A percentile compares a stretch with the other conserved stretches of the same genome.
phyloP scores from a whole-genome alignment of 2,888 invertebrate genomes.

The Acanthoscelides obtectus region DNA sequence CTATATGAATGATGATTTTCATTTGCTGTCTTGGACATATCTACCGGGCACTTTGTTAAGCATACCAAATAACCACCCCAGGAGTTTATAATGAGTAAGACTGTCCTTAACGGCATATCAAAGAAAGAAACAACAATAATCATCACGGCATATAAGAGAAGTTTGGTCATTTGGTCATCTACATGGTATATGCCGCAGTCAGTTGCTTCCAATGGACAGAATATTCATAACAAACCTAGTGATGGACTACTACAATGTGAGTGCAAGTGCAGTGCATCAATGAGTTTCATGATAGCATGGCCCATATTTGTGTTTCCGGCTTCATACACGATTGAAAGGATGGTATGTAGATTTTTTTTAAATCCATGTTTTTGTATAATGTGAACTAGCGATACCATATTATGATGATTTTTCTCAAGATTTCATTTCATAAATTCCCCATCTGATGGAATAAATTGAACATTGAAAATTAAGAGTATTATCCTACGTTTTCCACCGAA shows the following conservation, averaged over 20 bases:
- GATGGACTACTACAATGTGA: constrained; percentile 67
- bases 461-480: too few species aligned
- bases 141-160: constrained; percentile 59
- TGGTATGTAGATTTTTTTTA: constrained; percentile 63
- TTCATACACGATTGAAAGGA: constrained; percentile 88
- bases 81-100: neutral
- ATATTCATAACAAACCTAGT: constrained; percentile 83
- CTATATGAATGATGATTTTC: too few species aligned
- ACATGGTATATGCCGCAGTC: constrained; percentile 78
- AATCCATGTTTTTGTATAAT: too few species aligned
- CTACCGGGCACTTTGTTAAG: neutral
- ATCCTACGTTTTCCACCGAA: too few species aligned
- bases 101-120: neutral
- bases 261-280: constrained; percentile 74
- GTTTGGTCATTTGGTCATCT: constrained; percentile 84
- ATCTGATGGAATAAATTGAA: too few species aligned
- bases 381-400: too few species aligned
- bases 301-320: constrained; percentile 94
- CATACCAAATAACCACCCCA: too few species aligned
- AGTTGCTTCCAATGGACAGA: constrained; percentile 96
- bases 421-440: too few species aligned
- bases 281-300: constrained; percentile 94
- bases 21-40: neutral
- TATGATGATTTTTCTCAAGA: too few species aligned
- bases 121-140: constrained; percentile 3